Evolutionary conservation across 2,113 vertebrate genomes (phyloP).

Genomic region (Planiliza haematocheilus): DNA sequence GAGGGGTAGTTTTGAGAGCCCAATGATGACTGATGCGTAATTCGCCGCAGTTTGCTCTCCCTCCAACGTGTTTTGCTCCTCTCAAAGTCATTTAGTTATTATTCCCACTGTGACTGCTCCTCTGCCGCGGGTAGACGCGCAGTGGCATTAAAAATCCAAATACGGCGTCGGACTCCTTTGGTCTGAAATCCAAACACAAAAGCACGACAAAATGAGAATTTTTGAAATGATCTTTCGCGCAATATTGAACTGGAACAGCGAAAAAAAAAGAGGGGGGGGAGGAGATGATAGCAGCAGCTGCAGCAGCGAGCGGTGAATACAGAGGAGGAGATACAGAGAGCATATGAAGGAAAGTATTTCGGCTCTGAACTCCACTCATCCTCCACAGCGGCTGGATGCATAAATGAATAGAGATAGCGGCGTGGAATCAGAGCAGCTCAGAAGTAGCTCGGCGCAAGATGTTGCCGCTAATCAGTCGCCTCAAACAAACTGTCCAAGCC

Average conservation of each 20-base stretch:
- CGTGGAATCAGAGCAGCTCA: slow-evolving; percentile 65
- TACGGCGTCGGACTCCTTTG: slow-evolving; percentile 19
- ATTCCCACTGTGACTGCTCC: slow-evolving; percentile 32
- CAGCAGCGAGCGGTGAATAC: slow-evolving; percentile 7
- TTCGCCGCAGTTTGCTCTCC: slow-evolving; percentile 28
- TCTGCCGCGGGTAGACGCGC: slow-evolving; percentile 12
- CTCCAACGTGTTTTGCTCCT: slow-evolving; percentile 23
- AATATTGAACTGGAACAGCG: slow-evolving; percentile 25
- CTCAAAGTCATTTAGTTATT: slow-evolving; percentile 41
- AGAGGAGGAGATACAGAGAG: slow-evolving; percentile 16
- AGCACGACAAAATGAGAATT: slow-evolving; percentile 11
- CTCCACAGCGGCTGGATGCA: slow-evolving; percentile 42
- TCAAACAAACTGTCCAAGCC: slow-evolving; percentile 41
- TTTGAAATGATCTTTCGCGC: slow-evolving; percentile 11
- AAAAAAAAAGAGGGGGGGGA: not conserved
- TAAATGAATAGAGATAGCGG: slow-evolving; percentile 70
- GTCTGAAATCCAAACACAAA: slow-evolving; percentile 30
- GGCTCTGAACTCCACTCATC: slow-evolving; percentile 55
- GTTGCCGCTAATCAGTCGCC: slow-evolving; percentile 70
- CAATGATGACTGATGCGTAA: slow-evolving; percentile 10
- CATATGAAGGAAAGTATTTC: slow-evolving; percentile 41
- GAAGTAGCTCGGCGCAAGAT: slow-evolving; percentile 65
- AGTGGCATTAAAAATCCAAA: slow-evolving; percentile 10
- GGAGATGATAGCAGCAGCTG: slow-evolving; percentile 5
- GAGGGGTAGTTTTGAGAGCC: slow-evolving; percentile 9